Conservation (phyloP, 2,888 invertebrate genomes). For the Spicauda simplicius region DNA sequence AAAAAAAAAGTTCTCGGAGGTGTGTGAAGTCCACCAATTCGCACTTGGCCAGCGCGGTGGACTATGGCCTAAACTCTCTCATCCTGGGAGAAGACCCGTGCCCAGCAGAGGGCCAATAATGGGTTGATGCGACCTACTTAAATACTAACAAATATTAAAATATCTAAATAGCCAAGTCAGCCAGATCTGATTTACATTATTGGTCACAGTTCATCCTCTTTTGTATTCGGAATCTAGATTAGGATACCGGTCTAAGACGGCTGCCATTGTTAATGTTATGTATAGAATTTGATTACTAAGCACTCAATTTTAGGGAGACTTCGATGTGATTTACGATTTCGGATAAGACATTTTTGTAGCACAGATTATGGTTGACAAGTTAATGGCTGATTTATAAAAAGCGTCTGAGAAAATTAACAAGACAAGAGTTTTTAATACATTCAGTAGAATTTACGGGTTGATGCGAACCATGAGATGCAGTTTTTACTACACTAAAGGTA, state of each 20-base stretch:
- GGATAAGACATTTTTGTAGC: neutral
- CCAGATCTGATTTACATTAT: conserved; percentile 18
- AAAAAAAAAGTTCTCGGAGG: too few relatives aligned
- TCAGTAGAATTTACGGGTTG: too few relatives aligned
- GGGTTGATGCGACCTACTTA: too few relatives aligned
- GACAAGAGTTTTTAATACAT: too few relatives aligned
- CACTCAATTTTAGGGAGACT: neutral
- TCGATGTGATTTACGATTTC: neutral
- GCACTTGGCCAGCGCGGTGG: too few relatives aligned
- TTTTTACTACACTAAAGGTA: too few relatives aligned
- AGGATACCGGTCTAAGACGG: neutral
- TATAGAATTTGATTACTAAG: conserved; percentile 3
- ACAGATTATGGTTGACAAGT: neutral
- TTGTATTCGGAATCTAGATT: neutral
- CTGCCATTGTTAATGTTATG: neutral
- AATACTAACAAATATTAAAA: conserved; percentile 7
- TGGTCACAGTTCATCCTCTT: conserved; percentile 5
- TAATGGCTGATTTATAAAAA: neutral
- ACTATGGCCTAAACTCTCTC: too few relatives aligned
- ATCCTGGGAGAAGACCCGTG: too few relatives aligned
- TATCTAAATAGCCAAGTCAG: conserved; percentile 12
- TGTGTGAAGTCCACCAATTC: too few relatives aligned
- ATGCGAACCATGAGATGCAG: too few relatives aligned
- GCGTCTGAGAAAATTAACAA: neutral
- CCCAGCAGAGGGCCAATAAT: too few relatives aligned